These are phyloP conservation scores for Pseudorhiza aurosa DNA, from an alignment of 30 jellyfish, hydroid and myxozoan genomes.

Conservation along the genomic window DNA sequence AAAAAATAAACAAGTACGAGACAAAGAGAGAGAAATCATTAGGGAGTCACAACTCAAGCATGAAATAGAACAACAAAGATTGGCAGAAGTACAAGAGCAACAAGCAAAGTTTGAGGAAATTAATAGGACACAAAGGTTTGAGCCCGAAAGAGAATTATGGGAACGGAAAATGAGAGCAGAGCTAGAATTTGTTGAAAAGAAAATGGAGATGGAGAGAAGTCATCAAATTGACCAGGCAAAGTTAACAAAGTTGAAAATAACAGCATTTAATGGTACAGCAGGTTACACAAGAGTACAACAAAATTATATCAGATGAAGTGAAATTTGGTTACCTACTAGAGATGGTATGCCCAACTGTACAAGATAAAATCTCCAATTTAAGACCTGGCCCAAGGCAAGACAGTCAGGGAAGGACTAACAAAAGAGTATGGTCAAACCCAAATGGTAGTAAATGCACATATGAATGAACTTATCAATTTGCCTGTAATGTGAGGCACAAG, in stretches of 20 bases:
- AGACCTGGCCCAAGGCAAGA: slow-evolving; percentile 39
- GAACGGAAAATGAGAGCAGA: slow-evolving; percentile 43
- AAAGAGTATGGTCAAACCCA: slow-evolving; percentile 61
- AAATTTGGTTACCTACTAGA: slow-evolving; percentile 43
- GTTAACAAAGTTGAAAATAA: slow-evolving; percentile 29
- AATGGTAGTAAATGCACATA: slow-evolving; percentile 35
- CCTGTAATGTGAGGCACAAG: slow-evolving; percentile 46
- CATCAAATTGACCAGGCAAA: slow-evolving; percentile 51
- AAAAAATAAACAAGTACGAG: slow-evolving; percentile 33
- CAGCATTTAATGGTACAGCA: slow-evolving; percentile 47
- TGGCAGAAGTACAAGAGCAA: slow-evolving; percentile 23
- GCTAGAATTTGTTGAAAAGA: slow-evolving; percentile 40
- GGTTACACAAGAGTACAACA: slow-evolving; percentile 29
- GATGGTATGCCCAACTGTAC: slow-evolving; percentile 42
- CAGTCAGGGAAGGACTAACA: slow-evolving; percentile 59
- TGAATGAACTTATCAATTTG: slow-evolving; percentile 41
- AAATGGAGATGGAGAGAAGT: slow-evolving; percentile 25
- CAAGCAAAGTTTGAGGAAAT: slow-evolving; percentile 38
- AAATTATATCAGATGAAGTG: slow-evolving; percentile 16
- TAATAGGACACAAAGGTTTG: slow-evolving; percentile 26
- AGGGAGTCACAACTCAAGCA: slow-evolving; percentile 54
- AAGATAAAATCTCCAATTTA: slow-evolving; percentile 36
- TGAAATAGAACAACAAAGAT: slow-evolving; percentile 27
- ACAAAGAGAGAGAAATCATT: slow-evolving; percentile 46
- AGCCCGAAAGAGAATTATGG: slow-evolving; percentile 32